Evolutionary conservation across 2,797 vertebrate genomes (phyloP).

Genomic region (Anolis apletophallus): DNA sequence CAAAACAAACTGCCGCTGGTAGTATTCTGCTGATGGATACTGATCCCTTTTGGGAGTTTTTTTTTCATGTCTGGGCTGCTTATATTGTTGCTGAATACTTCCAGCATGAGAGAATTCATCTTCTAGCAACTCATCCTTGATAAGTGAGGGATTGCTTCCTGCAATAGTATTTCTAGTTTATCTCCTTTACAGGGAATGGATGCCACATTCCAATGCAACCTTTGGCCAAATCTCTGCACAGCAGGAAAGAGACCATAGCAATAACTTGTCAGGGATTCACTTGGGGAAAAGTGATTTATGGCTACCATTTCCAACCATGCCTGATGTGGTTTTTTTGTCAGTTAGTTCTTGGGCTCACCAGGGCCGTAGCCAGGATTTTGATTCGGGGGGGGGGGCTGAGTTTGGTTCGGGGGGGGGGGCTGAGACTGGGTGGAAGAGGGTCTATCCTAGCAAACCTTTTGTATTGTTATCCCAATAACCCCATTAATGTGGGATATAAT

Average conservation of each 20-base stretch:
- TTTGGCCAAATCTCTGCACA: background rate
- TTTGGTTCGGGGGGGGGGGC: too few species aligned
- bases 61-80: background rate
- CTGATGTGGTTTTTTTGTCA: background rate
- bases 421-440: too few species aligned
- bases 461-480: too few species aligned
- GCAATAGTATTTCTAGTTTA: background rate
- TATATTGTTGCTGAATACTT: background rate
- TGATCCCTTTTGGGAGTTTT: background rate
- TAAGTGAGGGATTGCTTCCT: background rate
- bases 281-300: background rate
- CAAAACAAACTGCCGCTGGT: too few species aligned
- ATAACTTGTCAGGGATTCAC: background rate
- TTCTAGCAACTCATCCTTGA: background rate
- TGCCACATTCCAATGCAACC: background rate
- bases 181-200: background rate
- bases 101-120: too few species aligned
- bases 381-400: too few species aligned
- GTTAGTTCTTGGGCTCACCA: background rate
- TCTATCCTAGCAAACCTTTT: too few species aligned
- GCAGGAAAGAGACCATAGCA: background rate
- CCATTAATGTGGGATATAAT: too few species aligned
- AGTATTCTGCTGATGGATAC: background rate
- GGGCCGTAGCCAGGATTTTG: too few species aligned
- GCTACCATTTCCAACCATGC: background rate